Evolutionary conservation across 2,113 vertebrate species (phyloP).

Genomic region (Crotalus helleri): DNA sequence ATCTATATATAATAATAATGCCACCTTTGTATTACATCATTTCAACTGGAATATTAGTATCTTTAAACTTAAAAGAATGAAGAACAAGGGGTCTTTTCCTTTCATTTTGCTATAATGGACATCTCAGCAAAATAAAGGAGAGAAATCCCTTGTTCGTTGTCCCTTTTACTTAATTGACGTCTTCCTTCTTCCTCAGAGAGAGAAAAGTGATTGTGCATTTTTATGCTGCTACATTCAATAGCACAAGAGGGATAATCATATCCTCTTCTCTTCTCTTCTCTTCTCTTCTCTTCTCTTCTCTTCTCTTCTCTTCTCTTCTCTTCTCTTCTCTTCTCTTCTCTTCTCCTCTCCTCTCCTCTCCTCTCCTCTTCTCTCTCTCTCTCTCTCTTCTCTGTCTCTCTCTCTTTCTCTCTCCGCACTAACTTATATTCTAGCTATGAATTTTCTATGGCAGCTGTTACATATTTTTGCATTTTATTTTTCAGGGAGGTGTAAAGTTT

Average conservation of each 20-base stretch:
- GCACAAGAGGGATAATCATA: background rate
- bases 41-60: conserved; percentile 6
- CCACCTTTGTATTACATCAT: background rate
- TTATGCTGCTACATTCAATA: background rate
- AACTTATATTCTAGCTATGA: background rate
- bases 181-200: background rate
- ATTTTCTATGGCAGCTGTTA: background rate
- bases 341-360: no score
- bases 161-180: background rate
- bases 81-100: background rate
- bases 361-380: no score
- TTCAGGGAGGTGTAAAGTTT: conserved; percentile 86
- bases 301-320: background rate
- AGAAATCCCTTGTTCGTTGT: background rate
- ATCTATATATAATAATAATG: background rate
- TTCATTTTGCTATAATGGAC: background rate
- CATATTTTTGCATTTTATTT: conserved; percentile 23
- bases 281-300: no score
- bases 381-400: background rate
- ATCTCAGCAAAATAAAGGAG: background rate
- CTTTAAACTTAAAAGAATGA: background rate
- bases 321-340: background rate
- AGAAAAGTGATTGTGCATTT: background rate
- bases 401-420: background rate
- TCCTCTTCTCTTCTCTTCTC: background rate